phyloP scores from a whole-genome alignment of 2,113 vertebrate species.

The Lycaon pictus region DNA sequence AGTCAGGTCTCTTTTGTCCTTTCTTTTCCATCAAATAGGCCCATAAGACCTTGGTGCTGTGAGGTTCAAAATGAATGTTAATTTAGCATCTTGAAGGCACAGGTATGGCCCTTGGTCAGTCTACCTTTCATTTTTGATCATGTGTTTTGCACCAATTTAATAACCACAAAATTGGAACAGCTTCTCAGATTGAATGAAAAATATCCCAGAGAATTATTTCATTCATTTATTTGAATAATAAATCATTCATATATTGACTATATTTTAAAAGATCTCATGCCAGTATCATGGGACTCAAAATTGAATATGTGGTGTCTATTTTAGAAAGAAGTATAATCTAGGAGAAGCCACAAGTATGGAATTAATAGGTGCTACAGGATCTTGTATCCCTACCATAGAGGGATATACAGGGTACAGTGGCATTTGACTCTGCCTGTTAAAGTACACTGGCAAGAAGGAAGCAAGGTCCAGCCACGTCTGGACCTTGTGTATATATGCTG shows the following conservation, averaged over 20 bases:
- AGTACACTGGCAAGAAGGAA: background rate
- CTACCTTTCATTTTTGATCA: background rate
- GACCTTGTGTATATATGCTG: fast-evolving
- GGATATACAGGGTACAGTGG: no score
- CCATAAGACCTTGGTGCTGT: no score
- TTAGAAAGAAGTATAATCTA: background rate
- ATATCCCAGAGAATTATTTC: background rate
- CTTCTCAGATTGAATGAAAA: background rate
- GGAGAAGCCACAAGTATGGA: background rate
- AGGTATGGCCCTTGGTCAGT: background rate
- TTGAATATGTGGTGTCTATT: background rate
- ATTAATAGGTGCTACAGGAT: background rate
- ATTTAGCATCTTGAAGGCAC: background rate
- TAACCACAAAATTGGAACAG: background rate
- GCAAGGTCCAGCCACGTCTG: no score
- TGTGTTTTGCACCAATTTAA: background rate
- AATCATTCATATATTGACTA: background rate
- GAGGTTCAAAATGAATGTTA: background rate
- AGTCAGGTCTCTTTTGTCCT: background rate
- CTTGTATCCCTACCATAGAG: fast-evolving
- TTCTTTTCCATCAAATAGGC: background rate
- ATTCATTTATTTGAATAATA: background rate
- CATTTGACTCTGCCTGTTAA: no score
- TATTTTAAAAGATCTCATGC: background rate
- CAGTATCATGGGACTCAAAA: background rate